phyloP scores from a whole-genome alignment of 37 sponge, comb jelly and placozoan genomes.

The Beroe ovata region DNA sequence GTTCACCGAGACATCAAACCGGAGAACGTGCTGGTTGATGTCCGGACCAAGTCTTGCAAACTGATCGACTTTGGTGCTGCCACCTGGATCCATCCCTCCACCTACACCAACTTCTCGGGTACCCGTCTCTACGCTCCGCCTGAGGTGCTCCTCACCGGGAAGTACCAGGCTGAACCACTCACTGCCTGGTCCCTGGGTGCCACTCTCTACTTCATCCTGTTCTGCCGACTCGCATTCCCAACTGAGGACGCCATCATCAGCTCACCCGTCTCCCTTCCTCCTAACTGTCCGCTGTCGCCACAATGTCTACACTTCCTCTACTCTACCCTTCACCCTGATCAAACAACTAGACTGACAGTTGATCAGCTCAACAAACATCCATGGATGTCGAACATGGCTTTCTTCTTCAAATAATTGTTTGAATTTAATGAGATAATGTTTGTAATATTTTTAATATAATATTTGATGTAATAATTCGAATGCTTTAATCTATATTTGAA shows the following conservation, averaged over 20 bases:
- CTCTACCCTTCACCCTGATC: slow-evolving; percentile 3
- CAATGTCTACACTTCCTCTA: neutral
- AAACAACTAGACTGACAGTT: neutral
- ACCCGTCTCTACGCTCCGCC: slow-evolving; percentile 60
- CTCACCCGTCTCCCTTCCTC: neutral
- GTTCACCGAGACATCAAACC: slow-evolving; percentile 36
- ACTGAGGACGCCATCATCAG: neutral
- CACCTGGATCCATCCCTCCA: slow-evolving; percentile 15
- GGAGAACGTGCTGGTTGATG: too few species aligned
- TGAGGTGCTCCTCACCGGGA: neutral
- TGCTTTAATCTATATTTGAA: neutral
- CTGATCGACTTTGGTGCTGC: slow-evolving; percentile 52
- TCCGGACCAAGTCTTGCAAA: neutral
- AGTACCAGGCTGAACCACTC: slow-evolving; percentile 10
- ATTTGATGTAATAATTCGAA: neutral
- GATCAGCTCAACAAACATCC: neutral
- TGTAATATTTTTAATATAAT: neutral
- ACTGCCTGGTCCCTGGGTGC: slow-evolving; percentile 29
- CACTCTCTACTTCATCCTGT: slow-evolving; percentile 46
- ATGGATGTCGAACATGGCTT: neutral
- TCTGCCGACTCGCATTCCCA: slow-evolving; percentile 11
- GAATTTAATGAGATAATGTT: too few species aligned
- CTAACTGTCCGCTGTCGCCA: slow-evolving; percentile 3
- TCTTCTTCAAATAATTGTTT: too few species aligned
- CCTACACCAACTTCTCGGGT: slow-evolving; percentile 20